Conservation (phyloP, 2,113 vertebrate genomes). For the Herpailurus yagouaroundi region DNA sequence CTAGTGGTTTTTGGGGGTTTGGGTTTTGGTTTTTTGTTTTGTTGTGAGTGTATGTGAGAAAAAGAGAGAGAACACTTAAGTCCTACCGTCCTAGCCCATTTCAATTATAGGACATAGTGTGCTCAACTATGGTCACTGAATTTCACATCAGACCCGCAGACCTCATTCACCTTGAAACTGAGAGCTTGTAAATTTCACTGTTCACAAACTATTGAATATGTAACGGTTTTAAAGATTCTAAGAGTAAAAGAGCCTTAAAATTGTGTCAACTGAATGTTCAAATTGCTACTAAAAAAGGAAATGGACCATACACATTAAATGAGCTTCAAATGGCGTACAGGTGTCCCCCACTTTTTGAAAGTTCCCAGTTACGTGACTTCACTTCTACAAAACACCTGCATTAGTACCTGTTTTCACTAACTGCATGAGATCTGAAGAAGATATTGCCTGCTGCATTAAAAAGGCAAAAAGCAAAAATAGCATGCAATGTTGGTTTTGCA, state of each 20-base stretch:
- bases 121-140: neutral
- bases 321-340: neutral
- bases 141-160: neutral
- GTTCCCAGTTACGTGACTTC: neutral
- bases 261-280: neutral
- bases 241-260: neutral
- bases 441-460: neutral
- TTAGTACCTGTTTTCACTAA: neutral
- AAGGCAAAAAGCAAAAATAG: neutral
- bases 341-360: neutral
- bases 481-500: neutral
- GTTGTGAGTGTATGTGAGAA: neutral
- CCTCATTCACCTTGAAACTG: neutral
- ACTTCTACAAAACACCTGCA: neutral
- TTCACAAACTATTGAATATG: neutral
- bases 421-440: neutral
- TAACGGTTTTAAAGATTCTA: neutral
- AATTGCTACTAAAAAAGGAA: neutral
- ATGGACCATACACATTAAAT: neutral
- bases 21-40: neutral
- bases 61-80: neutral
- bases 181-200: neutral
- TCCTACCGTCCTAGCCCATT: neutral
- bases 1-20: neutral
- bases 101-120: neutral